Conservation (phyloP, 2,888 invertebrate genomes). For the Pterostichus niger region DNA sequence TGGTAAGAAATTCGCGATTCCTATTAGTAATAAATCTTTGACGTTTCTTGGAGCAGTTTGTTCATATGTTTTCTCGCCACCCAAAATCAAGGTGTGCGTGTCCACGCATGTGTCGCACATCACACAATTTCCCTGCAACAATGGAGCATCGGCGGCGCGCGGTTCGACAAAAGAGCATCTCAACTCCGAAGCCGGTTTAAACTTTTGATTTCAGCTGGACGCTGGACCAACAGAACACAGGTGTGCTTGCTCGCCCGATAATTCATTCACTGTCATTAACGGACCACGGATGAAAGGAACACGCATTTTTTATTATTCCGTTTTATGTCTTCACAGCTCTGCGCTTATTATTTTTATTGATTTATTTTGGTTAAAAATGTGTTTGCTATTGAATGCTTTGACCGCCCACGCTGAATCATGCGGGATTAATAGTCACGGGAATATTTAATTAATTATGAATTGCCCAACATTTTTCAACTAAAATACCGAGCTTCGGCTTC, state of each 20-base stretch:
- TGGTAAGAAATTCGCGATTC: no score
- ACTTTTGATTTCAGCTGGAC: conserved; percentile 42
- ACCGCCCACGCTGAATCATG: conserved; percentile 43
- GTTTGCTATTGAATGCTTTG: conserved; percentile 49
- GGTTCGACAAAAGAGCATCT: conserved; percentile 38
- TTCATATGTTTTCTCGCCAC: conserved; percentile 13
- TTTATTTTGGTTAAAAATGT: conserved; percentile 61
- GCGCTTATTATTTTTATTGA: conserved; percentile 65
- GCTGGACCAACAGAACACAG: conserved; percentile 43
- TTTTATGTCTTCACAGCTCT: conserved; percentile 65
- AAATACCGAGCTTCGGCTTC: background rate
- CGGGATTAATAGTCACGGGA: conserved; percentile 38
- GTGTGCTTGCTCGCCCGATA: conserved; percentile 50
- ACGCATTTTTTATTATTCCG: conserved; percentile 61
- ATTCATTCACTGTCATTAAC: conserved; percentile 66
- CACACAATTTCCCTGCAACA: conserved; percentile 37
- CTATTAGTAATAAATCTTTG: no score
- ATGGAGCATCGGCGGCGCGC: conserved; percentile 31
- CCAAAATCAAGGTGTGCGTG: conserved; percentile 20
- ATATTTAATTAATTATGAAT: conserved; percentile 49
- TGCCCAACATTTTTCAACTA: conserved; percentile 30
- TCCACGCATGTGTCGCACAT: conserved; percentile 8
- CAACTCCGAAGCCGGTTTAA: conserved; percentile 14
- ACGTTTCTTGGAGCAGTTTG: background rate
- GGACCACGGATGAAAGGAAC: conserved; percentile 56